Evolutionary conservation across 2,888 invertebrate genomes (phyloP), one percentile per base, ranked within the genome.

Genomic region (Gymnocheta viridis): DNA sequence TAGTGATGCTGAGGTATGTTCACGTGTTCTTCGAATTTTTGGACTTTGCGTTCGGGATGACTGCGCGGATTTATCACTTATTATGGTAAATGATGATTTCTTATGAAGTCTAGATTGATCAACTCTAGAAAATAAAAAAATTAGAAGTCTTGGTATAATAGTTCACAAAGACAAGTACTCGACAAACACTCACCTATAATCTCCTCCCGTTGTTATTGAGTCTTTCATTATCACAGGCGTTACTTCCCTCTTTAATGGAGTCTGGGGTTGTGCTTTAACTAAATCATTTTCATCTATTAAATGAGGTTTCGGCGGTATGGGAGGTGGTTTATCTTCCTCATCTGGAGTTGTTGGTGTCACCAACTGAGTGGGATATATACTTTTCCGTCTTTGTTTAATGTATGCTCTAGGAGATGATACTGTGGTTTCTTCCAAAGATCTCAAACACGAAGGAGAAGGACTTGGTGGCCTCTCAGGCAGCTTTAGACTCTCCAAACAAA

Each of bases 11-110:
- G 86, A 44, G 29, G 82, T 81, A 89, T 94, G 92, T 89, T 93
- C 81, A 1, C 83, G 78, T 4, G 82, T 69, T 49, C 69, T 70
- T n/a, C 77, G 64, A 62, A 62, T 58, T 4, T 44, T 78, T 1
- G 93, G 93, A 85, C 92, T 92, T 32, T 91, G 90, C n/a, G 93
- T 93, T 6, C 93, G 92, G 14, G 94, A 93, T 17, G 92, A 91
- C 54, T 91, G 91, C 4, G 94, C 72, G 2, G 93, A 91, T 66
- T 92, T 89, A 86, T 95, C 94, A 14, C 94, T 93, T 79, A 96
- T 93, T 86, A 96, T 95, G 83, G 95, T 95, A 90, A 96, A 96
- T 4, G 95, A 94, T 7, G 94, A 93, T 89, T 95, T 94, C 77
- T 94, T 93, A 88, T 95, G 95, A 79, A 94, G 92, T 82, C 95